A percentile compares a stretch with the other conserved stretches of the same genome.
phyloP scores from a whole-genome alignment of 2,113 vertebrate species.

The Piprites chloris region DNA sequence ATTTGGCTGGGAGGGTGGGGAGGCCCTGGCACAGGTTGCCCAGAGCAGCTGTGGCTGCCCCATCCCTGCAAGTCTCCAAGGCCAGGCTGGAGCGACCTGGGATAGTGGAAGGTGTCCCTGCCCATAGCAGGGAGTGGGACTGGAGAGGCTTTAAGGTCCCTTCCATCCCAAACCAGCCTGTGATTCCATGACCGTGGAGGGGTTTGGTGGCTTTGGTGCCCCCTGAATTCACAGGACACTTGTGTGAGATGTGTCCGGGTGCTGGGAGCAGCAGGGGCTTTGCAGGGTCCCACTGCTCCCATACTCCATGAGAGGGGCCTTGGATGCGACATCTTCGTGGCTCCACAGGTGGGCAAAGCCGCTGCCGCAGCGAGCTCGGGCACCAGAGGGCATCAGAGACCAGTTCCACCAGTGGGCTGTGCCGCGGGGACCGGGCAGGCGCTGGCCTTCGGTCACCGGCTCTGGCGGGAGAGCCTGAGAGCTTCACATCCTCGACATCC shows the following conservation, averaged over 20 bases:
- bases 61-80: not conserved
- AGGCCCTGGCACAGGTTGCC: not conserved
- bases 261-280: not conserved
- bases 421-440: not conserved
- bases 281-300: not conserved
- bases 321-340: not conserved
- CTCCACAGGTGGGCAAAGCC: not conserved
- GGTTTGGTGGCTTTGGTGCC: not conserved
- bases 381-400: not conserved
- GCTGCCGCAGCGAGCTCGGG: rapidly evolving
- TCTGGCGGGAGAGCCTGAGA: not conserved
- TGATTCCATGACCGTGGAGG: not conserved
- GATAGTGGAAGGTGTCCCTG: not conserved
- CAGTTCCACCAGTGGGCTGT: not conserved
- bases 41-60: not conserved
- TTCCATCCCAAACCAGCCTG: not conserved
- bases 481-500: rapidly evolving
- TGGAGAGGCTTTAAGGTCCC: not conserved
- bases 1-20: rapidly evolving
- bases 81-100: not conserved
- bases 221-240: rapidly evolving
- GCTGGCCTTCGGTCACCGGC: not conserved
- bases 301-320: rapidly evolving
- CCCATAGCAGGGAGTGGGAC: not conserved
- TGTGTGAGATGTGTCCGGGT: not conserved